phyloP scores from a whole-genome alignment of 2,113 vertebrate species.

The Edolisoma coerulescens region DNA sequence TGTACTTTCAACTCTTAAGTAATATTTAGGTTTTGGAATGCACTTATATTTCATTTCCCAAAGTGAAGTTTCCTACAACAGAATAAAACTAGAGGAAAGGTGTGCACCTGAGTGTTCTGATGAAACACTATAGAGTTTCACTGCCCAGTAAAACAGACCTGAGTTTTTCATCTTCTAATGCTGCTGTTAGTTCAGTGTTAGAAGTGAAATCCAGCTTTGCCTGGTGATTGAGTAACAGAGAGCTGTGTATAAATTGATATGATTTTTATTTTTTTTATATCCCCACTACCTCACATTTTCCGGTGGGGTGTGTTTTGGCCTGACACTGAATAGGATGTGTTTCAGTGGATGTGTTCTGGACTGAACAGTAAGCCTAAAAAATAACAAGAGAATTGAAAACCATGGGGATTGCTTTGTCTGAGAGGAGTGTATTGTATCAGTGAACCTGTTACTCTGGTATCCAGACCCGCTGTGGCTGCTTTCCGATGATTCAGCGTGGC shows the following conservation, averaged over 20 bases:
- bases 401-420: not conserved
- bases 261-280: not conserved
- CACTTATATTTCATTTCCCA: not conserved
- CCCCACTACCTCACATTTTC: not conserved
- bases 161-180: not conserved
- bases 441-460: conserved; percentile 11
- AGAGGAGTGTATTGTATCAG: not conserved
- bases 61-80: not conserved
- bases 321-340: not conserved
- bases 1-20: not conserved
- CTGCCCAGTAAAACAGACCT: not conserved
- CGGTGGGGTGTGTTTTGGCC: not conserved
- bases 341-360: not conserved
- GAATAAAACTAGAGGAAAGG: not conserved
- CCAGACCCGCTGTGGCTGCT: not conserved
- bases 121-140: not conserved
- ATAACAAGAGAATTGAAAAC: not conserved
- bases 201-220: not conserved
- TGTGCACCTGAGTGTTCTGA: not conserved
- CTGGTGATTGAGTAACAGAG: not conserved
- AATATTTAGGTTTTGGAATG: not conserved
- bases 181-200: not conserved
- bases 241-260: not conserved
- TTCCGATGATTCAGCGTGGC: not conserved
- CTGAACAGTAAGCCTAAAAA: not conserved